Conservation (phyloP, 2,113 vertebrate genomes). For the Prunella fulvescens region DNA sequence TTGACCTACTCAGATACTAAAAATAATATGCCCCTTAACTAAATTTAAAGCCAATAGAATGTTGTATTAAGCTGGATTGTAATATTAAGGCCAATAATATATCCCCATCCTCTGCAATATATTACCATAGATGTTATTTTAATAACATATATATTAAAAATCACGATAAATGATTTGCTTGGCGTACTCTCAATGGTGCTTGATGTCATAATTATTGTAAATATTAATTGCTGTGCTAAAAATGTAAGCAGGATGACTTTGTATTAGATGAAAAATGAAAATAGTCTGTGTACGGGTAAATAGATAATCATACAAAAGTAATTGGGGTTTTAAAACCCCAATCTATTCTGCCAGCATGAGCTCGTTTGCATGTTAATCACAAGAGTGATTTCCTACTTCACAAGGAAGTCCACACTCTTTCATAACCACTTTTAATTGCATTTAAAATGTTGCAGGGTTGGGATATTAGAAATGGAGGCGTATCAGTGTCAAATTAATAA, state of each 20-base stretch:
- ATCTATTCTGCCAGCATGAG: constrained; percentile 99
- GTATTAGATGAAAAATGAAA: constrained; percentile 96
- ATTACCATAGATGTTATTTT: constrained; percentile 59
- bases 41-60: constrained; percentile 56
- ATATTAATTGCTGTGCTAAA: constrained; percentile 83
- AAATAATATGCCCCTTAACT: constrained; percentile 56
- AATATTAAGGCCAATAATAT: constrained; percentile 27
- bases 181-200: constrained; percentile 67
- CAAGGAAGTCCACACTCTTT: constrained; percentile 93
- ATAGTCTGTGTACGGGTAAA: constrained; percentile 99
- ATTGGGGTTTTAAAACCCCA: constrained; percentile 99
- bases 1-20: constrained; percentile 49
- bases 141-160: constrained; percentile 66
- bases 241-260: constrained; percentile 82
- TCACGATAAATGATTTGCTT: constrained; percentile 67
- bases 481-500: constrained; percentile 99
- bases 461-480: constrained; percentile 97
- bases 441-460: constrained; percentile 99
- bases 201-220: constrained; percentile 83
- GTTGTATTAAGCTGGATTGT: constrained; percentile 39
- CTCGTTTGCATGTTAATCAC: constrained; percentile 99
- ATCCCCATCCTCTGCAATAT: constrained; percentile 11
- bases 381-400: constrained; percentile 95
- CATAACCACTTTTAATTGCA: constrained; percentile 99
- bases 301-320: constrained; percentile 99